Evolutionary conservation across 2,797 vertebrate genomes (phyloP), one percentile per base, ranked within the genome.

Genomic region (Nyctalus aviator): DNA sequence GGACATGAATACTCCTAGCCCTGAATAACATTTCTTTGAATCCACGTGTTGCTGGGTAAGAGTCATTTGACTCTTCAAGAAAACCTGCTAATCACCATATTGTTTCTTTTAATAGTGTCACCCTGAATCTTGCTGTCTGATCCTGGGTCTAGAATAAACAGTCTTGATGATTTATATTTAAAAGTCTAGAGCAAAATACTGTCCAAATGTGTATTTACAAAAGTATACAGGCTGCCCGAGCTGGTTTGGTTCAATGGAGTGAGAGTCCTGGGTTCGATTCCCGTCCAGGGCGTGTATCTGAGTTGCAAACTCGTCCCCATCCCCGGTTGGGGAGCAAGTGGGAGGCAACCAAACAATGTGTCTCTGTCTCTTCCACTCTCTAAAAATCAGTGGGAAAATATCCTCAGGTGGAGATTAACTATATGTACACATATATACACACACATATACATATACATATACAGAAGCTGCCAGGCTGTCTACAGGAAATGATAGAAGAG

Each of bases 141-240:
- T 72, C 32, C 18, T 83, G 25, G 14, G 53, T 91, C 44, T 82
- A 44, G 46, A 90, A 78, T 89, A 82, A 91, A 90, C 4, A 77
- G 30, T 72, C 71, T 96, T 71, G n/a, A 25, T 46, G 35, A 78
- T 20, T 86, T 69, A 37, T 3, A 44, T 94, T 94, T 84, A 92
- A 35, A 90, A 84, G 50, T 83, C 66, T 53, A 72, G 44, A 55
- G 37, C 68, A 84, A 68, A 68, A 44, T 88, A 37, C 20, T 83
- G 20, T 84, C 50, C 21, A 79, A 48, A 77, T 76, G 44, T 12
- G 48, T 41, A 78, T 83, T 89, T 53, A 71, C 8, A 94, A 53
- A 62, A 62, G 12, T 62, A 30, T 30, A 62, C 57, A 62, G 57
- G 25, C 57, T 30, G 25, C 12, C 25, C 57, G 27, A 30, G 12